Percentiles rank a stretch among this genome's conserved stretches.
These are phyloP conservation scores for Oreochromis tanganicae DNA, from an alignment of 2,113 vertebrate genomes.

Conservation along the genomic window DNA sequence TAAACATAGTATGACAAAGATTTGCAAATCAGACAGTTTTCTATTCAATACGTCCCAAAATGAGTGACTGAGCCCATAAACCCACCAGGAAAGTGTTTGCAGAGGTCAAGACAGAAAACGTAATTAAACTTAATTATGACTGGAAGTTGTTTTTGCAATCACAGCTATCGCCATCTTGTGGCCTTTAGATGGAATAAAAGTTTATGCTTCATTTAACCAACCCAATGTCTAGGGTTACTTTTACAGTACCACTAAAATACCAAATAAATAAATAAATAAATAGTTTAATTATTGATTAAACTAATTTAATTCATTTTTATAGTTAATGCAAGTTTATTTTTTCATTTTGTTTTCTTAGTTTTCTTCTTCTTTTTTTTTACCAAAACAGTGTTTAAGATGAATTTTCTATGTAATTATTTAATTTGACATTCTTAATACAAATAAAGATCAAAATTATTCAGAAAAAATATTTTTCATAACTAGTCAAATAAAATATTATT, in stretches of 20 bases:
- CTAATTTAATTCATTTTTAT: neutral
- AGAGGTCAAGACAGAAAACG: neutral
- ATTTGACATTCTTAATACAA: neutral
- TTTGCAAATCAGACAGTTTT: neutral
- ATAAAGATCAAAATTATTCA: neutral
- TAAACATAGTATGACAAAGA: neutral
- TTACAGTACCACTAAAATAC: neutral
- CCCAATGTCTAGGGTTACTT: neutral
- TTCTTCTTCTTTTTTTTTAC: neutral
- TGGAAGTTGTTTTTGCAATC: neutral
- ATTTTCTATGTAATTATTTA: neutral
- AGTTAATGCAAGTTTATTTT: neutral
- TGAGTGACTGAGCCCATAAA: neutral
- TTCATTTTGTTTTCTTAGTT: neutral
- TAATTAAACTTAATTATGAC: neutral
- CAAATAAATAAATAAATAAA: neutral
- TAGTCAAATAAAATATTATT: neutral
- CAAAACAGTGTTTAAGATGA: neutral
- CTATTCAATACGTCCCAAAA: neutral
- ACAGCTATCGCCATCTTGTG: neutral
- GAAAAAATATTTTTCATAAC: neutral
- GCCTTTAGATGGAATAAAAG: neutral
- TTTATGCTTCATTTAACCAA: neutral
- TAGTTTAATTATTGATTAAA: neutral
- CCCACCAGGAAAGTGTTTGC: neutral